Evolutionary conservation across 2,113 vertebrate species (phyloP), one percentile per base, ranked within the genome.

Genomic region (Brevimyrus niger): DNA sequence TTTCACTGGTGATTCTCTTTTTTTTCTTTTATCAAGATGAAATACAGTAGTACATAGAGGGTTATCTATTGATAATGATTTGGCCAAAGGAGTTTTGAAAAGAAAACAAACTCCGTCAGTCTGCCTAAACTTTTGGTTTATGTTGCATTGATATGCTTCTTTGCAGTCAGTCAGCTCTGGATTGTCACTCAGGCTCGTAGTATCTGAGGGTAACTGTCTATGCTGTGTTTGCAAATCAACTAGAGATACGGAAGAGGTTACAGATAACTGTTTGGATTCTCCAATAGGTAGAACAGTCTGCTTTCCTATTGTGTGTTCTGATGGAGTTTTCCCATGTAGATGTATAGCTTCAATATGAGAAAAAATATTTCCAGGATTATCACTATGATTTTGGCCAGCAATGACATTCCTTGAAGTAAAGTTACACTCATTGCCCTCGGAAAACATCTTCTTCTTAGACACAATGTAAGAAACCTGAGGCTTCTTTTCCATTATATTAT

Each of bases 41-140:
- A 97, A 89, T 0, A 97, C 94, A 42, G 97, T 95, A 0, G 98
- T 98, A 92, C 97, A 97, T 90, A 99, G 96, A 1, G 97, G 97
- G 93, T 98, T 99, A 92, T 99, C 98, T 97, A 99, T 97, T 6
- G 98, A 99, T 89, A 99, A 90, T 0, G 98, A 98, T 89, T 97
- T 96, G 46, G 97, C 95, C 82, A 99, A 97, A 1, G 99, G 96
- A 93, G 97, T 98, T 95, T 99, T 99, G 58, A 99, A 97, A 1
- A 98, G 97, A 0, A 97, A 97, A 65, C 98, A 97, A 5, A 97
- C 99, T 91, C 97, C 94, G 92, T 98, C 98, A 61, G 93, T 95
- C 91, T 96, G 97, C 91, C 92, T 96, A 73, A 93, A 95, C 44
- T 95, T 92, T 27, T 69, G 61, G 27, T 91, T 92, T 42, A 95